Evolutionary conservation across 2,113 vertebrate species (phyloP).

Genomic region (Crotalus viridis): DNA sequence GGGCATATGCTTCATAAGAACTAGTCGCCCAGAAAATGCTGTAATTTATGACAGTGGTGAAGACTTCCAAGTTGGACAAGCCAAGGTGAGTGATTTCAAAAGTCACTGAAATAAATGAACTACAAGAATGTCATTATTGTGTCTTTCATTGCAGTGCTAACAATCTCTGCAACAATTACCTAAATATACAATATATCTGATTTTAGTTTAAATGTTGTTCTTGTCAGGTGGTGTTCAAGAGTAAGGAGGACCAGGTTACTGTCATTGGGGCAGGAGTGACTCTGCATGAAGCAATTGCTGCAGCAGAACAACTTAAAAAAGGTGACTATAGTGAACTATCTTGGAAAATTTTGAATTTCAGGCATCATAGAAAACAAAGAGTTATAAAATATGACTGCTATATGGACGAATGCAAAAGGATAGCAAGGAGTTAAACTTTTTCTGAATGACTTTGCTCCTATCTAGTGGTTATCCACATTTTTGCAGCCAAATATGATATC

Average conservation of each 20-base stretch:
- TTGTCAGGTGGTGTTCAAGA: constrained; percentile 85
- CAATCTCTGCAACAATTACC: neutral
- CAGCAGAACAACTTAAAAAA: constrained; percentile 90
- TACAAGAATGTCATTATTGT: neutral
- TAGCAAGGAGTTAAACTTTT: neutral
- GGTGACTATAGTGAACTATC: constrained; percentile 64
- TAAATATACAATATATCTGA: neutral
- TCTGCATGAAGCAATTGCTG: constrained; percentile 88
- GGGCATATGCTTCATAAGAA: constrained; percentile 95
- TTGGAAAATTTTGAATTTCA: constrained; percentile 10
- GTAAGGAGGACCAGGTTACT: constrained; percentile 90
- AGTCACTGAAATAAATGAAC: neutral
- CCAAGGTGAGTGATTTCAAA: constrained; percentile 77
- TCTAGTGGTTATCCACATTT: neutral
- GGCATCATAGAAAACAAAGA: neutral
- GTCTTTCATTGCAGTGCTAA: neutral
- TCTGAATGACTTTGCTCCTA: neutral
- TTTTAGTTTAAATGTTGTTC: constrained; percentile 3
- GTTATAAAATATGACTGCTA: neutral
- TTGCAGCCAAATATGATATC: neutral
- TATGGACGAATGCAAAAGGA: neutral
- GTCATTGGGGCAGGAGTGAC: constrained; percentile 90
- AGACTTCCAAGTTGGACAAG: constrained; percentile 90
- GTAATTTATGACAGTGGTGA: constrained; percentile 91
- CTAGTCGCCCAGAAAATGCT: constrained; percentile 87